Conservation (phyloP, 2,113 vertebrate genomes). For the Acinonyx jubatus region DNA sequence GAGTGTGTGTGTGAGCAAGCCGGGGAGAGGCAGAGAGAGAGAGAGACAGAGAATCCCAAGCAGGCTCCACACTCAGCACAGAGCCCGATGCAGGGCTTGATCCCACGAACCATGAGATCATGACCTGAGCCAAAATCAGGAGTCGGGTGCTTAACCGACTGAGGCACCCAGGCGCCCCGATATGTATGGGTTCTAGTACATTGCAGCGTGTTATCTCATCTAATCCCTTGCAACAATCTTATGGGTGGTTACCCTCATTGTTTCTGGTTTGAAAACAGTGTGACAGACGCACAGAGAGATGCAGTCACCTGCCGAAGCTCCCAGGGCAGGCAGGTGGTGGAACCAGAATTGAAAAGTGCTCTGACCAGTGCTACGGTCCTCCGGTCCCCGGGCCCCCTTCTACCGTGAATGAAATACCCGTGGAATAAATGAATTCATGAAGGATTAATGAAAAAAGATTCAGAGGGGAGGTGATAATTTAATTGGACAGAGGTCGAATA, state of each 20-base stretch:
- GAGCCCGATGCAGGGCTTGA: no score
- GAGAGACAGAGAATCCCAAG: no score
- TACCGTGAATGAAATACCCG: background rate
- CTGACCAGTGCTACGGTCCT: background rate
- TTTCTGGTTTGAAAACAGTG: background rate
- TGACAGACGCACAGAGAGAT: background rate
- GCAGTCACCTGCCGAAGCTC: background rate
- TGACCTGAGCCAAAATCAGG: no score
- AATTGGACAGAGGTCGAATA: background rate
- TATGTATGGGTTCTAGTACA: background rate
- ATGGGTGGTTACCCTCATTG: no score
- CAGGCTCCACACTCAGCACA: no score
- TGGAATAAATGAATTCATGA: background rate
- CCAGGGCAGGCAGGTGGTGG: background rate
- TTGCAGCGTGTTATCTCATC: background rate
- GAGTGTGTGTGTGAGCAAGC: no score
- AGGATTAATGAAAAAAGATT: background rate
- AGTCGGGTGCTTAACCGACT: no score
- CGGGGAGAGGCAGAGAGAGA: no score
- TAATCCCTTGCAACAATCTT: background rate
- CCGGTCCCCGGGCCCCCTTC: rapidly evolving
- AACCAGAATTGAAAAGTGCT: background rate
- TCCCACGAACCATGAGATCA: no score
- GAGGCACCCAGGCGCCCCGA: no score
- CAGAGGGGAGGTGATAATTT: background rate